Conservation (phyloP, 23 tunicate species). For the Ciona savignyi region DNA sequence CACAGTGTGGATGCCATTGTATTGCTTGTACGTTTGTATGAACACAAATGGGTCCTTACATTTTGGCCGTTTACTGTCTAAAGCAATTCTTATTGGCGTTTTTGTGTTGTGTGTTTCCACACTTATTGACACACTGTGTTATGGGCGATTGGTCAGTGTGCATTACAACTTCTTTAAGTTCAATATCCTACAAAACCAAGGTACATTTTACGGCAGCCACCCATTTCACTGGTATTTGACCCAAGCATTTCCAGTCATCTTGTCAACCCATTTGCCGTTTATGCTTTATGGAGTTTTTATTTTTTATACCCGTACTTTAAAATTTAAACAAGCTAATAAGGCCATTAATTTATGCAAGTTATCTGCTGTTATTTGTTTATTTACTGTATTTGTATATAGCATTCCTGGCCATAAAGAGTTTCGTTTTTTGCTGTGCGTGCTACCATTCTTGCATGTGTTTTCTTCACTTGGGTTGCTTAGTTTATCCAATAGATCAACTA, state of each 20-base stretch:
- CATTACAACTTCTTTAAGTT: conserved; percentile 65
- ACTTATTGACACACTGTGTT: conserved; percentile 29
- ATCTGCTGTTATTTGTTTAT: neutral
- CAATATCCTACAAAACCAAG: conserved; percentile 52
- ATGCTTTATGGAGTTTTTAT: conserved; percentile 7
- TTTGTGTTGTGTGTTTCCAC: conserved; percentile 6
- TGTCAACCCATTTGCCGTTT: conserved; percentile 43
- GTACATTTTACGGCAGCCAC: conserved; percentile 59
- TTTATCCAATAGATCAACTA: conserved; percentile 6
- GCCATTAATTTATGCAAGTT: neutral
- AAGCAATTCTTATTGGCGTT: neutral
- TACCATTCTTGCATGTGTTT: conserved; percentile 43
- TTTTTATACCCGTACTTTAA: no score
- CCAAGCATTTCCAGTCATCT: conserved; percentile 52
- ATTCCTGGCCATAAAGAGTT: conserved; percentile 77
- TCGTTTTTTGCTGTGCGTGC: conserved; percentile 41
- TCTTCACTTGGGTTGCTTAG: conserved; percentile 11
- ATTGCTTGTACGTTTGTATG: conserved; percentile 1
- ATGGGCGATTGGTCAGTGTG: conserved; percentile 48
- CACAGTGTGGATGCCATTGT: conserved; percentile 73
- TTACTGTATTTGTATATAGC: conserved; percentile 58
- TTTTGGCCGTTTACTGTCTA: neutral
- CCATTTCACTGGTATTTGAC: conserved; percentile 87
- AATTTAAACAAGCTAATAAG: neutral
- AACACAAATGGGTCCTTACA: no score